These are phyloP conservation scores for Elachura formosa DNA, from an alignment of 2,113 vertebrate genomes.

Conservation along the genomic window DNA sequence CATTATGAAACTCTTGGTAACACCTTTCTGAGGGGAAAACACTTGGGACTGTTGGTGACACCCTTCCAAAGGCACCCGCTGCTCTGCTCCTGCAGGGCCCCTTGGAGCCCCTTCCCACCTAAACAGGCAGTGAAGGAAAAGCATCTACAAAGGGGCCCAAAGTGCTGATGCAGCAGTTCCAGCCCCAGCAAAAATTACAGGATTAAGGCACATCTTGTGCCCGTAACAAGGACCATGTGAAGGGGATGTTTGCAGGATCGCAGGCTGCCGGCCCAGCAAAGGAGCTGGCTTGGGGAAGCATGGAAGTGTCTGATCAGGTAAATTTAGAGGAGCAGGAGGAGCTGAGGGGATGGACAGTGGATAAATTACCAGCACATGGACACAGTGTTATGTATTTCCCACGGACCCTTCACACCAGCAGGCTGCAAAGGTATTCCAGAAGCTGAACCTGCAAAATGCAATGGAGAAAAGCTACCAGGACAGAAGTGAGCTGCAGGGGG, in stretches of 20 bases:
- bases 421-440: background rate
- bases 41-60: background rate
- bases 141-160: background rate
- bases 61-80: background rate
- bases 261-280: background rate
- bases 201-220: background rate
- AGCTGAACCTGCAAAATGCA: background rate
- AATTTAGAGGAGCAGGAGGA: background rate
- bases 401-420: background rate
- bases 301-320: constrained; percentile 26
- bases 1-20: background rate
- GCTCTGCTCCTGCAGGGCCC: background rate
- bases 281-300: background rate
- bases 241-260: constrained; percentile 3
- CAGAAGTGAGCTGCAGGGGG: accelerated
- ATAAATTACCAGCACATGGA: accelerated
- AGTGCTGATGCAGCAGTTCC: constrained; percentile 25
- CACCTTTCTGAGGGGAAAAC: background rate
- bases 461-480: background rate
- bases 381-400: accelerated
- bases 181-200: background rate
- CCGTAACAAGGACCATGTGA: background rate
- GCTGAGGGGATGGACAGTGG: background rate
- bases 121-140: background rate
- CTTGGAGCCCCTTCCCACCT: background rate